These are phyloP conservation scores for Gasteruption jaculator DNA, from an alignment of 2,888 invertebrate genomes.

Conservation along the genomic window DNA sequence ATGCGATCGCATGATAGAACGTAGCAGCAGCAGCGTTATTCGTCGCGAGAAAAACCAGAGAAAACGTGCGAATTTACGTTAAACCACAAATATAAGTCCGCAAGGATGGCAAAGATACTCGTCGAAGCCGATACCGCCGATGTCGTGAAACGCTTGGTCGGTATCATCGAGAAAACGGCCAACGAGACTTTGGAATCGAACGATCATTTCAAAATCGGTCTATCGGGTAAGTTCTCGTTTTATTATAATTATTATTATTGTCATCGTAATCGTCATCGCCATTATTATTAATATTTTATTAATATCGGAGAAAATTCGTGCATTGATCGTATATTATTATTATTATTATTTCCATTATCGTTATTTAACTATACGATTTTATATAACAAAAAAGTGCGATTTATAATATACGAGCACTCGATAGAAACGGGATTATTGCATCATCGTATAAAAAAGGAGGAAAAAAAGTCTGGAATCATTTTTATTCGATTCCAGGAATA, in stretches of 20 bases:
- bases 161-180: slow-evolving; percentile 63
- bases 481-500: no score
- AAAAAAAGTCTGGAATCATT: no score
- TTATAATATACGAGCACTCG: slow-evolving; percentile 3
- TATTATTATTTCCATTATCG: background rate
- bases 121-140: slow-evolving; percentile 32
- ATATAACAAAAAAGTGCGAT: background rate
- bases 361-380: background rate
- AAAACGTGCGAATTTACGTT: no score
- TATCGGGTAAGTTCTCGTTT: slow-evolving; percentile 62
- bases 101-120: slow-evolving; percentile 32
- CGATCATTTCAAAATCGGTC: slow-evolving; percentile 69
- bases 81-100: no score
- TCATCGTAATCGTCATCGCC: background rate
- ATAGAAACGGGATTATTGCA: no score
- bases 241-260: slow-evolving; percentile 10
- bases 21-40: no score
- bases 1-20: no score
- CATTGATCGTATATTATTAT: slow-evolving; percentile 8
- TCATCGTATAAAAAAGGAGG: no score
- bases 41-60: no score
- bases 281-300: slow-evolving; percentile 6
- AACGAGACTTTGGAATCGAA: slow-evolving; percentile 61
- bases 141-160: slow-evolving; percentile 59
- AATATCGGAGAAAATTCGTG: background rate